Base-by-base conservation (phyloP, 2,888 invertebrate species). In the Aricia artaxerxes region DNA sequence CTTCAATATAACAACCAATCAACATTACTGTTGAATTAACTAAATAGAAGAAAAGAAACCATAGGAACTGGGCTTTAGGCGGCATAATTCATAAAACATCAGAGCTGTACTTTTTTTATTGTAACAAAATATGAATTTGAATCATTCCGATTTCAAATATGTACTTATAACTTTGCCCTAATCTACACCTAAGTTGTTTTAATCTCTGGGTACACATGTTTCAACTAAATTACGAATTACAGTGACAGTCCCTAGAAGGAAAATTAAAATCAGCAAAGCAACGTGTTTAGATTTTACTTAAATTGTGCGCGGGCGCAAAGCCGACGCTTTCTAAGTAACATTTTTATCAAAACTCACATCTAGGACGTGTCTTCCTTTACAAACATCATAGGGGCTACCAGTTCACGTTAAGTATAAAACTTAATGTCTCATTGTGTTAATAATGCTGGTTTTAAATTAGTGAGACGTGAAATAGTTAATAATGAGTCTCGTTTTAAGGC, bases 281-380 rank as follows among this genome's bases (percentile, higher is more conserved):
- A 77, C 73, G 53, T 82, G 85, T 83, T 84, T 83, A 83, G 83
- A 86, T 85, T 89, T 88, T 89, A 87, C 88, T 86, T 86, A 85
- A 84, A 84, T 84, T 85, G 83, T 84, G 84, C 72, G 60, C 35
- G 16, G 84, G 83, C 82, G 87, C 87, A 86, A 86, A 86, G 88
- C 85, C 83, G 84, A 84, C 84, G 81, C 80, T 82, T 91, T 92
- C 90, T 88, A 83, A 86, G 90, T 90, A 91, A 85, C 82, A 82
- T 84, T 84, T 81, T 87, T 87, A 91, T 91, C 89, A 79, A 79
- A 82, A 82, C 82, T 81, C 81, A 83, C 83, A 87, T 88, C 88
- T 87, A 81, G 83, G 80, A 87, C 88, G 85, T 86, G 86, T 84
- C 83, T 83, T 86, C 87, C 86, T 85, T 86, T 85, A 40, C 24